Base-by-base conservation (phyloP, 2,888 invertebrate genomes). In the Pycnomerus fuliginosus region DNA sequence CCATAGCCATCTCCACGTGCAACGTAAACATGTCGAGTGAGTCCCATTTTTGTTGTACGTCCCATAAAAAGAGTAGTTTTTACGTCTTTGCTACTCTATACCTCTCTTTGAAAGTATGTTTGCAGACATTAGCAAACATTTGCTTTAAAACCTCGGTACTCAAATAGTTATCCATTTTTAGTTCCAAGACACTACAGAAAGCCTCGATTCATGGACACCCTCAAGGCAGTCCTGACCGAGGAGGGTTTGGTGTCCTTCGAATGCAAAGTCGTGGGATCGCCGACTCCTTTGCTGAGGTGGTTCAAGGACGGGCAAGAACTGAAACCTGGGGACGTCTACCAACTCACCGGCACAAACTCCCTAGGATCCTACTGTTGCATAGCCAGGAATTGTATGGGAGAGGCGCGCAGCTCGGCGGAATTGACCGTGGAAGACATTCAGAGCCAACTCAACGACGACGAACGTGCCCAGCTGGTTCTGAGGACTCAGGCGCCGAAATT, bases 181-280 rank as follows among this genome's bases (percentile, higher is more conserved):
- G 90, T 90, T 67, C 93, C 93, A 24, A 90, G 90, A 72, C 92
- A 92, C 71, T 93, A 89, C 66, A 80, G 91, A 55, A 87, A 87
- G 66, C 93, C 93, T 1, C 79, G 90, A 49, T 93, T 93, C 69
- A 87, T 93, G 83, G 93, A 93, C 70, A 89, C 86, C 58, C 76
- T 93, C 5, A 88, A 89, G 70, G 93, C 93, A 4, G 84, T 93
- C 27, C 76, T 93, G 28, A 92, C 93, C 0, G 92, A 93, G 66
- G 93, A 93, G 73, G 93, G 93, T 1, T 73, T 93, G 17, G 93
- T 93, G 1, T 92, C 92, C 0, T 93, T 93, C 65, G 93, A 93
- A 66, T 93, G 93, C 67, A 93, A 93, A 71, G 92, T 93, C 0
- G 91, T 92, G 1, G 93, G 92, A 0, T 92, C 90, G 56, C 93